These are phyloP conservation scores for Carcinoscorpius rotundicauda DNA, from an alignment of 1,140 invertebrate genomes.

Conservation along the genomic window DNA sequence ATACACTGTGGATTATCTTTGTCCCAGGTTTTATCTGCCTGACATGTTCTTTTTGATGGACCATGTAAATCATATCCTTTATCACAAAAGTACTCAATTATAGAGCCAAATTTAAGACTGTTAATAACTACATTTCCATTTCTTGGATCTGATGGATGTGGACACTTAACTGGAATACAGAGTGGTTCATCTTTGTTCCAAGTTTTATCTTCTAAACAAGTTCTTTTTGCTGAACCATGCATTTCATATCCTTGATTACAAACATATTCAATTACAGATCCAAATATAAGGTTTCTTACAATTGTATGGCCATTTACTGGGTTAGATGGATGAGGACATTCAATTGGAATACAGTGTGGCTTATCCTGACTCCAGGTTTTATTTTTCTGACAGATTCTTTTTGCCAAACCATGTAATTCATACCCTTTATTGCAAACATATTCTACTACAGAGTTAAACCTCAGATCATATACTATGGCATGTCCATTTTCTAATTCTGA, in stretches of 20 bases:
- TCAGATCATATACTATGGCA: slow-evolving; percentile 54
- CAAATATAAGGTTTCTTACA: slow-evolving; percentile 25
- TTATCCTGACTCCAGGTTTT: slow-evolving; percentile 66
- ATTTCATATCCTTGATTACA: slow-evolving; percentile 69
- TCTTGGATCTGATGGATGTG: not conserved
- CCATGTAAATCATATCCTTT: slow-evolving; percentile 31
- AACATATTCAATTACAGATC: slow-evolving; percentile 54
- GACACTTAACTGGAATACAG: slow-evolving; percentile 22
- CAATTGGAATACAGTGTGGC: slow-evolving; percentile 27
- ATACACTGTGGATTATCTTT: slow-evolving; percentile 22
- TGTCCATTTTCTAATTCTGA: slow-evolving; percentile 26
- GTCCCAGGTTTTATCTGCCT: slow-evolving; percentile 13
- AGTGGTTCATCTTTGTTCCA: slow-evolving; percentile 51
- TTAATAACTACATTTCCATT: slow-evolving; percentile 9
- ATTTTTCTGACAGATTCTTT: slow-evolving; percentile 56
- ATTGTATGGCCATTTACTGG: slow-evolving; percentile 14
- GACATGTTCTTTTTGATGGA: slow-evolving; percentile 9
- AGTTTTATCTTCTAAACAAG: slow-evolving; percentile 50
- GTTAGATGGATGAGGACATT: slow-evolving; percentile 21
- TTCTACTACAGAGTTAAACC: slow-evolving; percentile 61
- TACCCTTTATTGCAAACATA: slow-evolving; percentile 71
- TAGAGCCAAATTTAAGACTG: slow-evolving; percentile 19
- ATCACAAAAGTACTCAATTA: slow-evolving; percentile 33
- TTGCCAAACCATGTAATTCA: slow-evolving; percentile 49
- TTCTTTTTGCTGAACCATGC: slow-evolving; percentile 37